Evolutionary conservation across 2,888 invertebrate species (phyloP).

Genomic region (Phlogophora meticulosa): DNA sequence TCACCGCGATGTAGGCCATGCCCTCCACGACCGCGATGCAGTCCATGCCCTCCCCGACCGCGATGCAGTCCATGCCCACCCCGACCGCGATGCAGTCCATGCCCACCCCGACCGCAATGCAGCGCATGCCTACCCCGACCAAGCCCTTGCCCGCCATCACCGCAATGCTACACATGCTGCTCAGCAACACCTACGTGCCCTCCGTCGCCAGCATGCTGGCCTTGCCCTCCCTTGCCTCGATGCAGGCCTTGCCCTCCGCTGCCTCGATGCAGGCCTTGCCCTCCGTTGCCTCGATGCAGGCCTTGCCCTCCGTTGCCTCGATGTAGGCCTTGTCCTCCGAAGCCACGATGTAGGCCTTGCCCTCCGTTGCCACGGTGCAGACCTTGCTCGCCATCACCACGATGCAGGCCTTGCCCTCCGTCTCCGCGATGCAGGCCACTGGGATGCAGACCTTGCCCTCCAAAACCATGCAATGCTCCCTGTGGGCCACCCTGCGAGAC

Average conservation of each 20-base stretch:
- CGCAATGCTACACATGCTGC: constrained; percentile 18
- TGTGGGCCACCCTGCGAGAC: constrained; percentile 42
- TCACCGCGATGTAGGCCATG: constrained; percentile 15
- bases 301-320: constrained; percentile 10
- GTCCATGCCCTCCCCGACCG: constrained; percentile 3
- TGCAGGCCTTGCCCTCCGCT: constrained; percentile 1
- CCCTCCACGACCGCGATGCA: background rate
- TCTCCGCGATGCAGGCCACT: constrained; percentile 56
- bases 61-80: constrained; percentile 36
- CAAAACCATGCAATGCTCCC: constrained; percentile 39
- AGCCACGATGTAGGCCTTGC: constrained; percentile 4
- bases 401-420: constrained; percentile 38
- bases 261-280: constrained; percentile 10
- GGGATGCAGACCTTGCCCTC: constrained; percentile 41
- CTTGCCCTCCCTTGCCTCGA: background rate
- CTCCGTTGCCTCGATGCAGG: background rate
- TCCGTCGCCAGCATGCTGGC: background rate
- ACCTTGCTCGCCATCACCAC: constrained; percentile 1
- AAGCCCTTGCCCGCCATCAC: background rate
- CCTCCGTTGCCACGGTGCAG: background rate
- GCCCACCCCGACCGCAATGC: too few relatives aligned
- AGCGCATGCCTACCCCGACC: background rate
- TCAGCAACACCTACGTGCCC: background rate
- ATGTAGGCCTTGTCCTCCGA: constrained; percentile 25
- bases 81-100: constrained; percentile 3